These are phyloP conservation scores for Aurelia sp. DNA, from an alignment of 30 jellyfish, hydroid and myxozoan genomes.

Conservation along the genomic window DNA sequence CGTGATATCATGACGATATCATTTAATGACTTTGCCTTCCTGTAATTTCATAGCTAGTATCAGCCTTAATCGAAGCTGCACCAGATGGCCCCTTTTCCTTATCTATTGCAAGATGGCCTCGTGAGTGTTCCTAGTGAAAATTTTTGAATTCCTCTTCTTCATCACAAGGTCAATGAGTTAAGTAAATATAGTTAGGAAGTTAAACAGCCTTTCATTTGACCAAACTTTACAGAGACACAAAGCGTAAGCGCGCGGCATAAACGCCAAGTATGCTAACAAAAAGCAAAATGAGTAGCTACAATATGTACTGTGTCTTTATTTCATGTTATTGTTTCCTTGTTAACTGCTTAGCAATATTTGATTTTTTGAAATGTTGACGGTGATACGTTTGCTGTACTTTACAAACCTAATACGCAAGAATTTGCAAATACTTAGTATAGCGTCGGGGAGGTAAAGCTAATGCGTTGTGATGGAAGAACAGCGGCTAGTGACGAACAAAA, in stretches of 20 bases:
- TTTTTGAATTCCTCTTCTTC: background rate
- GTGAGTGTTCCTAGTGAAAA: too few species aligned
- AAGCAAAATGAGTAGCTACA: too few species aligned
- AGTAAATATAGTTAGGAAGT: conserved; percentile 1
- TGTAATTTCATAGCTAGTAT: too few species aligned
- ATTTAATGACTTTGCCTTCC: too few species aligned
- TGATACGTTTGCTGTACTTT: background rate
- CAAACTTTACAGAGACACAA: conserved; percentile 48
- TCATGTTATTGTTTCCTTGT: background rate
- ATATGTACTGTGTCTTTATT: too few species aligned
- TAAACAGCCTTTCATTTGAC: conserved; percentile 15
- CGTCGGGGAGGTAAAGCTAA: too few species aligned
- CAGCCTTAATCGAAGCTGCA: too few species aligned
- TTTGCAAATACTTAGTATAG: background rate
- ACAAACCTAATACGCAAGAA: conserved; percentile 15
- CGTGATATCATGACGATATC: too few species aligned
- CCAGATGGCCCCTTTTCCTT: too few species aligned
- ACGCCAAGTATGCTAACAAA: conserved; percentile 6
- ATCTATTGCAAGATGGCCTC: too few species aligned
- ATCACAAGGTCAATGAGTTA: conserved; percentile 16
- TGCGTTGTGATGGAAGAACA: too few species aligned
- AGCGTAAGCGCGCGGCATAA: conserved; percentile 9
- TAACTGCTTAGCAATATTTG: background rate
- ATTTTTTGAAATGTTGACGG: conserved; percentile 10
- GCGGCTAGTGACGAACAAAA: too few species aligned